Evolutionary conservation across 2,797 vertebrate species (phyloP).

Genomic region (Mycteria americana): DNA sequence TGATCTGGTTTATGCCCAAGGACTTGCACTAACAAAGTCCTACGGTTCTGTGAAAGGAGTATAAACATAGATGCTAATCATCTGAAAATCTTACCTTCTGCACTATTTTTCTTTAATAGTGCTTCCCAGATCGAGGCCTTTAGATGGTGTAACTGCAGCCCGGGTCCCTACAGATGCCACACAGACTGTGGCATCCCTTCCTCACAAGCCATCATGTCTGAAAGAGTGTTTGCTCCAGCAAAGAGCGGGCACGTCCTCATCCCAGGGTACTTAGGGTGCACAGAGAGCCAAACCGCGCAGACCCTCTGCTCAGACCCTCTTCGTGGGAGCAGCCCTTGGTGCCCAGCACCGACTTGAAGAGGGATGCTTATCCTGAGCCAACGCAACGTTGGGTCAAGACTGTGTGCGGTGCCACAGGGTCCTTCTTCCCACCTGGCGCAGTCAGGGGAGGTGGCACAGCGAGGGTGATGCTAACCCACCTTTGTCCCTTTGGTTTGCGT

Average conservation of each 20-base stretch:
- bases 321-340: not conserved
- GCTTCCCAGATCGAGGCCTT: not conserved
- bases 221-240: not conserved
- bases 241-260: not conserved
- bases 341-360: not conserved
- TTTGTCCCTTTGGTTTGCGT: not conserved
- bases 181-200: not conserved
- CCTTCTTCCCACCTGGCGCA: accelerated
- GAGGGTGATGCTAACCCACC: not conserved
- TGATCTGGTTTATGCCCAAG: constrained; percentile 34
- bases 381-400: not conserved
- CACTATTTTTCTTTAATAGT: not conserved
- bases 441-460: not conserved
- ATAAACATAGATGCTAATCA: not conserved
- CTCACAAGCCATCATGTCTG: not conserved
- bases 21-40: not conserved
- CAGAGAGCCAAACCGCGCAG: not conserved
- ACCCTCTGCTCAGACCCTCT: not conserved
- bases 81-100: not conserved
- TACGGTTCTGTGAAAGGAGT: not conserved
- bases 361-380: not conserved
- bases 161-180: not conserved
- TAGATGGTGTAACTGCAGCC: not conserved
- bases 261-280: not conserved
- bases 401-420: not conserved